A percentile compares a stretch with the other conserved stretches of the same genome.
These are phyloP conservation scores for Drosophila maculinotata DNA, from an alignment of 2,888 invertebrate species.

Conservation along the genomic window DNA sequence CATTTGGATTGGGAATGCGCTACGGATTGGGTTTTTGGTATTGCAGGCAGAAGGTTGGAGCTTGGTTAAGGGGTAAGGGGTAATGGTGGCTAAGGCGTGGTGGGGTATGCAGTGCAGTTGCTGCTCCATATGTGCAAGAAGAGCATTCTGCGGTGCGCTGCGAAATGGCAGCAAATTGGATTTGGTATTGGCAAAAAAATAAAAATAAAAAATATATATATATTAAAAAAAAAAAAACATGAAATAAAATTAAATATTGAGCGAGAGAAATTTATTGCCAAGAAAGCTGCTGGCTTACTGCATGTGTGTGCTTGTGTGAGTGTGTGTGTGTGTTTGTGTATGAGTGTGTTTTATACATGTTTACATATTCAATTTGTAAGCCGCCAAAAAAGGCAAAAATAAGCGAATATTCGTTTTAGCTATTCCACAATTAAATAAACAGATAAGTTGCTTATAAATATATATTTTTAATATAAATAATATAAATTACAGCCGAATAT, in stretches of 20 bases:
- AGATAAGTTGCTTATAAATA: no score
- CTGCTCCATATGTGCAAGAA: constrained; percentile 41
- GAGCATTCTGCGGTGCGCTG: constrained; percentile 50
- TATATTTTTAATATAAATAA: no score
- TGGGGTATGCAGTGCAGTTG: neutral
- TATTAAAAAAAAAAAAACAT: constrained; percentile 4
- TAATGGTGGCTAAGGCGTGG: neutral
- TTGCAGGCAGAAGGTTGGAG: constrained; percentile 13
- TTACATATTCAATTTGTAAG: no score
- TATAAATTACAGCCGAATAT: no score
- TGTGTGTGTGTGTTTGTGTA: neutral
- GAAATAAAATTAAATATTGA: constrained; percentile 24
- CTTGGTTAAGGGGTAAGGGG: constrained; percentile 4
- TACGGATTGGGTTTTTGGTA: constrained; percentile 34
- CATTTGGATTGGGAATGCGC: constrained; percentile 61
- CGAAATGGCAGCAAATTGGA: constrained; percentile 70
- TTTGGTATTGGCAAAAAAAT: constrained; percentile 39
- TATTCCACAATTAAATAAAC: no score
- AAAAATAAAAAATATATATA: constrained; percentile 7
- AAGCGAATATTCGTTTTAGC: no score
- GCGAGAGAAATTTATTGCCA: constrained; percentile 23
- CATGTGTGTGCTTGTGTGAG: neutral
- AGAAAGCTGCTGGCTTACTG: constrained; percentile 5
- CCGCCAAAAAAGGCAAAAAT: no score
- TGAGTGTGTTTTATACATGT: neutral